Percentiles rank a stretch among this genome's conserved stretches.
phyloP scores from a whole-genome alignment of 1,140 invertebrate species.

The Lordiphosa mommai region DNA sequence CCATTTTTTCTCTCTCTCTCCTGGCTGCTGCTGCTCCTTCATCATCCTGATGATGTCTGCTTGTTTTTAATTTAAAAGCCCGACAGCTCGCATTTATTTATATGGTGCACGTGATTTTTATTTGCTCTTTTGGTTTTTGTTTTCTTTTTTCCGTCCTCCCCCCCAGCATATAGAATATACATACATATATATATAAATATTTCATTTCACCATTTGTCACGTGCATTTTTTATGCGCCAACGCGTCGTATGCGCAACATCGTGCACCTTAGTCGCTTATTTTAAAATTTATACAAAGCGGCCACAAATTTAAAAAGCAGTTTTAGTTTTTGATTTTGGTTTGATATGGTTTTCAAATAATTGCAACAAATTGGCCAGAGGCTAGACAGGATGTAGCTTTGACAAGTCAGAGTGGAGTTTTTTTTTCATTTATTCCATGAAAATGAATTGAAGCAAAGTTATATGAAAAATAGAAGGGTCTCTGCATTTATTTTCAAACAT shows the following conservation, averaged over 20 bases:
- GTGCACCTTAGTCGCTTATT: constrained; percentile 15
- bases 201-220: constrained; percentile 74
- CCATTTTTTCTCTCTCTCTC: constrained; percentile 1
- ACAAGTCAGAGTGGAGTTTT: no score
- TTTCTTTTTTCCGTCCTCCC: no score
- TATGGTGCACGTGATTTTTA: constrained; percentile 69
- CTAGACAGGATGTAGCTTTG: no score
- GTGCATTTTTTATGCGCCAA: constrained; percentile 68
- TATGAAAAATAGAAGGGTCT: no score
- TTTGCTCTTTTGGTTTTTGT: not conserved
- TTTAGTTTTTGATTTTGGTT: constrained; percentile 1
- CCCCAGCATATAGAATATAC: not conserved
- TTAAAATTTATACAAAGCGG: constrained; percentile 32
- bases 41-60: constrained; percentile 41
- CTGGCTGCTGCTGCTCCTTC: constrained; percentile 19
- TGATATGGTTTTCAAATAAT: no score
- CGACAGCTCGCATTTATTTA: constrained; percentile 67
- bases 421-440: no score
- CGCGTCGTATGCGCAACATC: constrained; percentile 60
- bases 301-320: constrained; percentile 13
- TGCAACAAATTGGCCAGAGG: no score
- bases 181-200: constrained; percentile 54
- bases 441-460: no score
- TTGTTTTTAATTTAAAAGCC: constrained; percentile 72
- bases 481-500: no score